These are phyloP conservation scores for Ptilodon capucinus DNA, from an alignment of 2,888 invertebrate species.

Conservation along the genomic window DNA sequence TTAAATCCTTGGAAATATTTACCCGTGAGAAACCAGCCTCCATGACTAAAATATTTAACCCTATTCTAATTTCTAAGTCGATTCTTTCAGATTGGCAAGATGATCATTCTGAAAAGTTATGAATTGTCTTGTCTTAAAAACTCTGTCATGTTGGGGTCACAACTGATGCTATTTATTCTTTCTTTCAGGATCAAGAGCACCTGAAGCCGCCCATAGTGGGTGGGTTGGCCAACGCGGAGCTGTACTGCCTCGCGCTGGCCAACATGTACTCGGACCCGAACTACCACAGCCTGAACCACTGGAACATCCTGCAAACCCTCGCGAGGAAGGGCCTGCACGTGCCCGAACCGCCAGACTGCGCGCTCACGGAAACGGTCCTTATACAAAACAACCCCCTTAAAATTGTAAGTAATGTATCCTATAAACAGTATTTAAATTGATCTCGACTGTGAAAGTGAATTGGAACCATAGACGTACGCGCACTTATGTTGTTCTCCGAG, in stretches of 20 bases:
- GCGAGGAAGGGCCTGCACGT: constrained; percentile 95
- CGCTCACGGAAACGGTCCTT: constrained; percentile 97
- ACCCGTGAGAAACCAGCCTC: too few species aligned
- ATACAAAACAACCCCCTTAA: constrained; percentile 97
- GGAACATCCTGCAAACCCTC: constrained; percentile 96
- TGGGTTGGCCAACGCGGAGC: constrained; percentile 95
- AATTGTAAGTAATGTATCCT: constrained; percentile 85
- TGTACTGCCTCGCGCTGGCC: constrained; percentile 96
- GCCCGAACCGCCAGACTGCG: constrained; percentile 91
- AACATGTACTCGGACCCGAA: constrained; percentile 98
- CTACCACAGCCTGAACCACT: constrained; percentile 97
- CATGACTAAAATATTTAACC: too few species aligned
- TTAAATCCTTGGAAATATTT: too few species aligned
- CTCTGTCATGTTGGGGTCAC: too few species aligned
- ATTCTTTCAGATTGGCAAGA: too few species aligned
- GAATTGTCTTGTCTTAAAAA: too few species aligned
- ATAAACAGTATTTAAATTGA: too few species aligned
- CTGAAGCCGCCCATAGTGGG: constrained; percentile 96
- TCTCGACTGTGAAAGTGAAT: too few species aligned
- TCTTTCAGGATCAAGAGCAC: constrained; percentile 92
- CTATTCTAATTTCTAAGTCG: too few species aligned
- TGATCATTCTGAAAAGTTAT: too few species aligned
- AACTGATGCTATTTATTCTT: neutral
- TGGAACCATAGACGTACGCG: too few species aligned
- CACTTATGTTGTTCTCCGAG: too few species aligned